Percentiles rank a stretch among this genome's conserved stretches.
Evolutionary conservation across 1,140 invertebrate species (phyloP).

Genomic region (Listronotus bonariensis): DNA sequence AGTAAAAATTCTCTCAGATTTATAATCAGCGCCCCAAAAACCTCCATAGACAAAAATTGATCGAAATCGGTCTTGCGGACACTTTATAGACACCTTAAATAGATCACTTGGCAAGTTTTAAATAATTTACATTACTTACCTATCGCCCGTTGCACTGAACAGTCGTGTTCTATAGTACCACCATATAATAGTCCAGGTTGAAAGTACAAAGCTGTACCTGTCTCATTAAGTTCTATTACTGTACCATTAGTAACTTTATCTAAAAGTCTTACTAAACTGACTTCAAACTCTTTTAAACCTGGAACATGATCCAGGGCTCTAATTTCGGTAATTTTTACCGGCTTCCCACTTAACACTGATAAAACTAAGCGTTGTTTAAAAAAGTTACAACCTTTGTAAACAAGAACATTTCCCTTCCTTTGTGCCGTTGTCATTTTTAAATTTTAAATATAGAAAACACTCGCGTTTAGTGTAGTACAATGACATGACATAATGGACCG

Average conservation of each 20-base stretch:
- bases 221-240: slow-evolving; percentile 87
- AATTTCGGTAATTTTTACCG: slow-evolving; percentile 87
- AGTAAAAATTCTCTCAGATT: no score
- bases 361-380: slow-evolving; percentile 87
- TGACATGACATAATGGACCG: no score
- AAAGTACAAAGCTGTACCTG: slow-evolving; percentile 88
- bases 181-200: slow-evolving; percentile 89
- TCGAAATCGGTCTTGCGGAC: no score
- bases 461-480: no score
- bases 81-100: no score
- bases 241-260: slow-evolving; percentile 96
- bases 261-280: slow-evolving; percentile 85
- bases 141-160: slow-evolving; percentile 73
- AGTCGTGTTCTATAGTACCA: slow-evolving; percentile 86
- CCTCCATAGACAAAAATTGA: no score
- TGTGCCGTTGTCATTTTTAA: slow-evolving; percentile 19
- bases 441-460: not conserved
- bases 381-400: slow-evolving; percentile 83
- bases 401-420: slow-evolving; percentile 41
- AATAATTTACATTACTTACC: no score
- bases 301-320: slow-evolving; percentile 81
- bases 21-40: no score
- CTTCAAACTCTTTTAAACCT: slow-evolving; percentile 89
- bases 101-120: no score
- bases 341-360: slow-evolving; percentile 86